These are phyloP conservation scores for Catostomus latipinnis DNA, from an alignment of 2,797 vertebrate genomes.

Conservation along the genomic window DNA sequence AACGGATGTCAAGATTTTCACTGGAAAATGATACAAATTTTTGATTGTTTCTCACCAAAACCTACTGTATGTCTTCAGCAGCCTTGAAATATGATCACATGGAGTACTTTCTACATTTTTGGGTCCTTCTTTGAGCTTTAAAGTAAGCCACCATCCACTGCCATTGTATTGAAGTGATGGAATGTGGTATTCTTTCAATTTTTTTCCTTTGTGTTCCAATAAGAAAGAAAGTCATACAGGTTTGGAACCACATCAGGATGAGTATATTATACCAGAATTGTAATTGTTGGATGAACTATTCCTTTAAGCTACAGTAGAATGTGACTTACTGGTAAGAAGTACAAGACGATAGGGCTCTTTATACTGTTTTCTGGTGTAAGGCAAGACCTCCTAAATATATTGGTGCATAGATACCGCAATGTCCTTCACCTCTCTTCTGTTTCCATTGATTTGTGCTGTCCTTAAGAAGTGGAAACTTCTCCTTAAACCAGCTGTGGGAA, in stretches of 20 bases:
- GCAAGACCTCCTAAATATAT: conserved; percentile 88
- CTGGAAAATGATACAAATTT: too few relatives aligned
- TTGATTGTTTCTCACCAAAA: too few relatives aligned
- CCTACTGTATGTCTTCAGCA: too few relatives aligned
- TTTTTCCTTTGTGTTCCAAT: background rate
- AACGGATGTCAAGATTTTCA: too few relatives aligned
- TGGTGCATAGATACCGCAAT: conserved; percentile 74
- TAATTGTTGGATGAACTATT: background rate
- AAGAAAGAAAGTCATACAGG: background rate
- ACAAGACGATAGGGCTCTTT: conserved; percentile 84
- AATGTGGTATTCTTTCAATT: too few relatives aligned
- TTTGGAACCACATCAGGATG: background rate
- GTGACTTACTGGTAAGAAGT: conserved; percentile 85
- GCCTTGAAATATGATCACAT: too few relatives aligned
- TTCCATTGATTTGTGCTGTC: conserved; percentile 80
- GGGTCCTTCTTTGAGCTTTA: too few relatives aligned
- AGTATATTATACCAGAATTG: background rate
- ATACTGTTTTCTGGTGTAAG: conserved; percentile 77
- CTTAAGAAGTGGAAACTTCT: conserved; percentile 80
- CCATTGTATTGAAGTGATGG: too few relatives aligned
- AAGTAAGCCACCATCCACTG: too few relatives aligned
- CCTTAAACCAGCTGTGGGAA: conserved; percentile 87
- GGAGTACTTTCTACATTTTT: too few relatives aligned
- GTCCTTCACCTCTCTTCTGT: conserved; percentile 79
- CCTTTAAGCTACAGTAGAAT: background rate